Percentiles rank a stretch among this genome's conserved stretches.
Evolutionary conservation across 1,140 invertebrate genomes (phyloP).

Genomic region (Ylistrum balloti): DNA sequence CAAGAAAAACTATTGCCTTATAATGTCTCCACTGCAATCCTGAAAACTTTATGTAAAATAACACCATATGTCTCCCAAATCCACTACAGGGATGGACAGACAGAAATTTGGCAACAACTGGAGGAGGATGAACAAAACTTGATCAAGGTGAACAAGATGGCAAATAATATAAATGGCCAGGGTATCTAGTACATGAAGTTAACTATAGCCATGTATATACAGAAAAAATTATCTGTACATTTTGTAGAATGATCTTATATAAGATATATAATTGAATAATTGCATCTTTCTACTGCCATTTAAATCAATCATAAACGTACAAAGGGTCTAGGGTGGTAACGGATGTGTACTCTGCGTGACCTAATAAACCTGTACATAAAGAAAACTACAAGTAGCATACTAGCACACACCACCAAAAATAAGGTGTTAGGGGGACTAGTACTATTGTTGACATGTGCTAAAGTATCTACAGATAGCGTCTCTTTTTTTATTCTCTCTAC

Average conservation of each 20-base stretch:
- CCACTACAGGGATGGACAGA: too few relatives aligned
- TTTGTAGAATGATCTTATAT: background rate
- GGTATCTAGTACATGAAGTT: too few relatives aligned
- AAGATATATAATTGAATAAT: background rate
- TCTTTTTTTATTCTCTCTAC: conserved; percentile 58
- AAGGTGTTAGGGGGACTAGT: conserved; percentile 45
- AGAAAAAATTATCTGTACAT: background rate
- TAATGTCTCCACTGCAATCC: too few relatives aligned
- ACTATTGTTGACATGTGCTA: background rate
- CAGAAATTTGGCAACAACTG: too few relatives aligned
- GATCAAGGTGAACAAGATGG: too few relatives aligned
- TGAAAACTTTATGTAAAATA: too few relatives aligned
- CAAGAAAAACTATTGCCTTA: too few relatives aligned
- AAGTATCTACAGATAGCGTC: background rate
- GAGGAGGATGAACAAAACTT: too few relatives aligned
- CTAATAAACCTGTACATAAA: conserved; percentile 73
- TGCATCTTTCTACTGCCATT: too few relatives aligned
- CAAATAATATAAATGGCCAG: too few relatives aligned
- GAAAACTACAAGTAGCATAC: conserved; percentile 68
- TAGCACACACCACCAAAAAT: conserved; percentile 61
- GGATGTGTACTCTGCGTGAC: conserved; percentile 72
- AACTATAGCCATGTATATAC: background rate
- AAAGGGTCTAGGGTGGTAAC: conserved; percentile 62
- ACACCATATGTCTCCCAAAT: too few relatives aligned
- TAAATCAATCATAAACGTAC: conserved; percentile 41